phyloP scores from a whole-genome alignment of 2,797 vertebrate genomes.

The Schizopygopsis pylzovi region DNA sequence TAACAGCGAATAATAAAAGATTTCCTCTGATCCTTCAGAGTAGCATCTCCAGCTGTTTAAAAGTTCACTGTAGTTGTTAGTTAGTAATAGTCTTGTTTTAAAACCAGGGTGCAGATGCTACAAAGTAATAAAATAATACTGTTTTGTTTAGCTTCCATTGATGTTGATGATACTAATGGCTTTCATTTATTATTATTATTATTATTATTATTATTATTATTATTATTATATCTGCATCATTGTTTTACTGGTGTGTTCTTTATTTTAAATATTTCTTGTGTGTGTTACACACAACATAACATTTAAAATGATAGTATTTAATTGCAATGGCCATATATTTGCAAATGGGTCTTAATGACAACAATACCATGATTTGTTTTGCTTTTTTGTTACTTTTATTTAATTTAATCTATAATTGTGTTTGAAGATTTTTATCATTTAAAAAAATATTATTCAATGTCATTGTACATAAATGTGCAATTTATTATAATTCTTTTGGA shows the following conservation, averaged over 20 bases:
- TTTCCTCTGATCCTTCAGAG: background rate
- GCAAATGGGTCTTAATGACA: no score
- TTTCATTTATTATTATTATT: no score
- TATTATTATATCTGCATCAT: no score
- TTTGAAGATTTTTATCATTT: background rate
- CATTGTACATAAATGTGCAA: background rate
- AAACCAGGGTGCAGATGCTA: background rate
- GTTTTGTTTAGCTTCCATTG: no score
- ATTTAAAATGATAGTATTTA: no score
- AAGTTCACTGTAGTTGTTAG: background rate
- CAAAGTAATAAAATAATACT: background rate
- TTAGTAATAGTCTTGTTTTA: background rate
- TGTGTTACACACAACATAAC: no score
- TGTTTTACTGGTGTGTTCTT: no score
- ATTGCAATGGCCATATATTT: no score
- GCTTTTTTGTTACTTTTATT: background rate
- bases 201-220: no score
- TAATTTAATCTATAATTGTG: background rate
- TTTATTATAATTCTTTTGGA: background rate
- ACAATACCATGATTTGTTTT: background rate
- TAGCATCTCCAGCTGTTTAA: constrained; percentile 11
- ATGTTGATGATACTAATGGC: no score
- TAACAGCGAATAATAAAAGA: background rate
- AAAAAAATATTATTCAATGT: background rate
- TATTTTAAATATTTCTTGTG: no score